Conservation (phyloP, 2,113 vertebrate genomes). For the Pholis gunnellus region DNA sequence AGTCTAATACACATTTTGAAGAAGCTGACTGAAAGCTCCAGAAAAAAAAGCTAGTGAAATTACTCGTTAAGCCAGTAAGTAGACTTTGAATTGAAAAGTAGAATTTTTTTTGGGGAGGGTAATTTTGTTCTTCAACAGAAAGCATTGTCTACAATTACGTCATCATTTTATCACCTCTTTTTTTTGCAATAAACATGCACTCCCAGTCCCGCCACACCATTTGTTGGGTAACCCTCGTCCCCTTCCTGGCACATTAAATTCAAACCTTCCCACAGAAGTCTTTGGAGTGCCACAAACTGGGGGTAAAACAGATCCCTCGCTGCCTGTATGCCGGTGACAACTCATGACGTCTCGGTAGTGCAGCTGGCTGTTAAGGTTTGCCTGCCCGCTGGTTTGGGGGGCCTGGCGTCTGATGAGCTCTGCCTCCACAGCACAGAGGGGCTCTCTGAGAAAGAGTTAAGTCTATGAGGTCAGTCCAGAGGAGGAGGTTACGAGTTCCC, state of each 20-base stretch:
- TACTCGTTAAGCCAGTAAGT: not conserved
- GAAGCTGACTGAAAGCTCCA: not conserved
- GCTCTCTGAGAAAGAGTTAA: slow-evolving; percentile 78
- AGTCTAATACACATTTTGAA: not conserved
- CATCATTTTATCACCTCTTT: slow-evolving; percentile 36
- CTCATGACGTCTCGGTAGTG: slow-evolving; percentile 68
- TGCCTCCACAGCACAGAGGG: slow-evolving; percentile 74
- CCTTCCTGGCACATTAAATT: slow-evolving; percentile 62
- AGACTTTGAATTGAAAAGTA: not conserved
- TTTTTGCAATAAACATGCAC: slow-evolving; percentile 37
- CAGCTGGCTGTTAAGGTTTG: slow-evolving; percentile 64
- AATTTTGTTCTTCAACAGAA: not conserved
- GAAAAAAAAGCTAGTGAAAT: not conserved
- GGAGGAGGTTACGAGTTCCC: slow-evolving; percentile 75
- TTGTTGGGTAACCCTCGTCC: slow-evolving; percentile 43
- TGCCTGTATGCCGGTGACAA: slow-evolving; percentile 66
- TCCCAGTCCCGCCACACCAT: slow-evolving; percentile 39
- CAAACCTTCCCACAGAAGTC: slow-evolving; percentile 63
- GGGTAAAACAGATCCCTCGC: slow-evolving; percentile 63
- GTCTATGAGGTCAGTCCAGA: slow-evolving; percentile 72
- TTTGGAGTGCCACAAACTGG: slow-evolving; percentile 68
- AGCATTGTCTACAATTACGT: not conserved
- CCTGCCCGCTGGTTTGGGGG: slow-evolving; percentile 60
- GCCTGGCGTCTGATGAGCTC: slow-evolving; percentile 69
- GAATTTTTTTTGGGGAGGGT: no score